These are phyloP conservation scores for Tursiops truncatus DNA, from an alignment of 2,113 vertebrate genomes.

Conservation along the genomic window DNA sequence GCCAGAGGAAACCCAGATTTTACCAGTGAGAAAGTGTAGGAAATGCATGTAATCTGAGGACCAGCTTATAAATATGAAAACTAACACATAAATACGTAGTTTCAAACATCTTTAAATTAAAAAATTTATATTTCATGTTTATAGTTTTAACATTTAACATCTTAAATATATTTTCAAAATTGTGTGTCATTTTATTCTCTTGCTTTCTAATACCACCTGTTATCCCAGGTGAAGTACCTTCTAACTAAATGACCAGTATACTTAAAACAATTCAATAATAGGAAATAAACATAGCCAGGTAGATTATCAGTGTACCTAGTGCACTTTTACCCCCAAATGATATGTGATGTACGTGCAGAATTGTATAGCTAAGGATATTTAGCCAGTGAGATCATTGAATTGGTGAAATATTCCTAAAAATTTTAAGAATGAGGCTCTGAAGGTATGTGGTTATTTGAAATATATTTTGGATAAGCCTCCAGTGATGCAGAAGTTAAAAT, in stretches of 20 bases:
- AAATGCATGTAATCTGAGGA: not conserved
- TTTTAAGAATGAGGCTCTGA: slow-evolving; percentile 51
- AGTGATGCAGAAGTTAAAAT: slow-evolving; percentile 32
- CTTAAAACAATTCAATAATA: not conserved
- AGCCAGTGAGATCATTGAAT: not conserved
- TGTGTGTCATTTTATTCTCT: not conserved
- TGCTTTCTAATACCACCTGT: not conserved
- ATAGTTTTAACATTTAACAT: slow-evolving; percentile 32
- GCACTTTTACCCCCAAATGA: not conserved
- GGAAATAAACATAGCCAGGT: not conserved
- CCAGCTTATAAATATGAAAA: slow-evolving; percentile 7
- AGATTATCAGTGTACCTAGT: not conserved
- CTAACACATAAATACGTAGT: not conserved
- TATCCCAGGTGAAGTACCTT: not conserved
- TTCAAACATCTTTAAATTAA: not conserved
- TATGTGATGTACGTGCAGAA: slow-evolving; percentile 11
- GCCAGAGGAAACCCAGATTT: not conserved
- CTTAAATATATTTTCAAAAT: slow-evolving; percentile 33
- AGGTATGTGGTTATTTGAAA: slow-evolving; percentile 46
- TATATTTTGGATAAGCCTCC: slow-evolving; percentile 42
- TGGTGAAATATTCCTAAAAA: slow-evolving; percentile 30
- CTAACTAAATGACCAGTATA: not conserved
- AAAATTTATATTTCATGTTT: slow-evolving; percentile 31
- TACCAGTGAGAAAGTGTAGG: not conserved
- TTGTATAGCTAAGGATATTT: slow-evolving; percentile 33